Conservation (phyloP, 2,113 vertebrate genomes). For the Prunella himalayana region DNA sequence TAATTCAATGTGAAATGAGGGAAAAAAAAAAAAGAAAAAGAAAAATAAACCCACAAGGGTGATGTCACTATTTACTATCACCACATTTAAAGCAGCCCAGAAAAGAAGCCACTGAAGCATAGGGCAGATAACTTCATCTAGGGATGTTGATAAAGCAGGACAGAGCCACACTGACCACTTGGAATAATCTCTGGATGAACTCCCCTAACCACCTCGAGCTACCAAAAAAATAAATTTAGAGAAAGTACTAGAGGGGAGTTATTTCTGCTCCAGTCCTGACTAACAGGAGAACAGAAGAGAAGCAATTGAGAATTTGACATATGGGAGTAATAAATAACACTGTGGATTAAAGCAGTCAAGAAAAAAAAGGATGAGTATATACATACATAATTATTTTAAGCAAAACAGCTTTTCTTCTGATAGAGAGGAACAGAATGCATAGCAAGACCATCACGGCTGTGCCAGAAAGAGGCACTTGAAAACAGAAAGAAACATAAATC, state of each 20-base stretch:
- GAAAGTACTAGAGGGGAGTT: not conserved
- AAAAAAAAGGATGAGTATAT: not conserved
- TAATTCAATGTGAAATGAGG: not conserved
- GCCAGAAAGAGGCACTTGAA: constrained; percentile 44
- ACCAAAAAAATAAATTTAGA: not conserved
- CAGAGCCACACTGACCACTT: not conserved
- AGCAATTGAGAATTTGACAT: not conserved
- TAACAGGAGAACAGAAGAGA: not conserved
- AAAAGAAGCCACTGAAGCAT: not conserved
- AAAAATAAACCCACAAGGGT: accelerated
- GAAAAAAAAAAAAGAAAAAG: not conserved
- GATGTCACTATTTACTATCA: not conserved
- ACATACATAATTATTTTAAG: constrained; percentile 43
- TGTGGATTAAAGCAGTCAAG: constrained; percentile 9
- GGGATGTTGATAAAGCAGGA: not conserved
- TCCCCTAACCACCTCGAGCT: accelerated
- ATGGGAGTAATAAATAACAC: constrained; percentile 25
- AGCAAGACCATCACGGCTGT: not conserved
- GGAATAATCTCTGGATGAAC: not conserved
- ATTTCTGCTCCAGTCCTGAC: not conserved
- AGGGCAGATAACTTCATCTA: not conserved
- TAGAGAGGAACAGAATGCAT: constrained; percentile 20
- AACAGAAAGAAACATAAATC: constrained; percentile 48
- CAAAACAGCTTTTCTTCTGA: constrained; percentile 28
- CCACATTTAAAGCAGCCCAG: not conserved